phyloP scores from a whole-genome alignment of 2,797 vertebrate genomes.

The Notolepis coatsorum region DNA sequence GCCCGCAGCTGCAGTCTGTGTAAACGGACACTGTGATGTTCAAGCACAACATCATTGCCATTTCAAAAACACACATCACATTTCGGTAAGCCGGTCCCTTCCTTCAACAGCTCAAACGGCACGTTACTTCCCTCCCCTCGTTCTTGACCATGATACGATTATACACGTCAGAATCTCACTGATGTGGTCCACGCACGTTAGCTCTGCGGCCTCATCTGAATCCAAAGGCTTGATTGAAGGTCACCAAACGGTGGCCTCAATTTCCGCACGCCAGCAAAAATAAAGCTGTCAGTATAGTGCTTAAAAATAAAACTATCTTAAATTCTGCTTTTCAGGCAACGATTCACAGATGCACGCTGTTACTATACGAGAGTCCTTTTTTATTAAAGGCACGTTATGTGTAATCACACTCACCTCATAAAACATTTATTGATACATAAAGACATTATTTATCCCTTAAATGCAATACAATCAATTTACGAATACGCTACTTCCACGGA shows the following conservation, averaged over 20 bases:
- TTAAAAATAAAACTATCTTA: conserved; percentile 4
- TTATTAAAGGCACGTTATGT: conserved; percentile 95
- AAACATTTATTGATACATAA: conserved; percentile 99
- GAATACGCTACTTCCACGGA: conserved; percentile 59
- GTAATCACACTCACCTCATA: conserved; percentile 99
- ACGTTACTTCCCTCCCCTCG: background rate
- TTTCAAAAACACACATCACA: too few species aligned
- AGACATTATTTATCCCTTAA: conserved; percentile 93
- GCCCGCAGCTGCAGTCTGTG: too few species aligned
- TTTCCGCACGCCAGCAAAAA: too few species aligned
- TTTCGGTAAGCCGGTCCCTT: conserved; percentile 16
- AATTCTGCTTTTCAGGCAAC: conserved; percentile 30
- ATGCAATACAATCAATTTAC: conserved; percentile 84
- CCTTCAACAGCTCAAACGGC: conserved; percentile 7
- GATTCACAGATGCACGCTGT: conserved; percentile 56
- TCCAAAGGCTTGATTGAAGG: background rate
- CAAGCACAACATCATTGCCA: conserved; percentile 42
- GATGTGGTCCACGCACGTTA: background rate
- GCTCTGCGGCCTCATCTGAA: background rate
- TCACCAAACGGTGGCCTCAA: background rate
- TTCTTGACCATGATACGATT: background rate
- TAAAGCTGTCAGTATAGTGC: background rate
- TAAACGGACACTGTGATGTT: too few species aligned
- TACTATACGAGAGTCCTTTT: conserved; percentile 79
- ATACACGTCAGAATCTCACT: background rate